Evolutionary conservation across 1,140 invertebrate genomes (phyloP).

Genomic region (Drosophila pachea): DNA sequence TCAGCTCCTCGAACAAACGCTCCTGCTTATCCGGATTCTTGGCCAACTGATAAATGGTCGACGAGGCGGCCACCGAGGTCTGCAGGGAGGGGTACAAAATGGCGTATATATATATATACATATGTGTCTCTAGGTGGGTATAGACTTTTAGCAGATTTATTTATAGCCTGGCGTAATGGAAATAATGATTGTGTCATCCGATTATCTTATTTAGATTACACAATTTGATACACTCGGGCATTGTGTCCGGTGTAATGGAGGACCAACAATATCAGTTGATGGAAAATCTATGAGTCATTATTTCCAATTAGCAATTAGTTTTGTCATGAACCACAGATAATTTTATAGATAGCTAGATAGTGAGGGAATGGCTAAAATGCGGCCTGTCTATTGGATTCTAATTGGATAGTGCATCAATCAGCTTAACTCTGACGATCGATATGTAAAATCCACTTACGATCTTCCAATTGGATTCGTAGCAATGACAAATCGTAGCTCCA

Average conservation of each 20-base stretch:
- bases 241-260: constrained; percentile 6
- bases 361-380: no score
- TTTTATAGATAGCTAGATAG: no score
- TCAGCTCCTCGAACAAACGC: constrained; percentile 85
- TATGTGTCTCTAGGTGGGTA: not conserved
- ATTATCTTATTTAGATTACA: constrained; percentile 7
- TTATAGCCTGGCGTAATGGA: constrained; percentile 2
- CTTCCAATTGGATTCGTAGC: no score
- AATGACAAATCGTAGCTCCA: no score
- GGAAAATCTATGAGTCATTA: not conserved
- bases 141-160: constrained; percentile 10
- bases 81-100: constrained; percentile 60
- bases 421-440: no score
- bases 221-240: not conserved
- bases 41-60: constrained; percentile 89
- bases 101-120: not conserved
- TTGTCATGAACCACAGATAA: no score
- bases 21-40: constrained; percentile 87
- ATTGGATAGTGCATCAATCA: no score
- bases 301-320: no score
- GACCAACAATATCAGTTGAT: not conserved
- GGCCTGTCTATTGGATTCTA: no score
- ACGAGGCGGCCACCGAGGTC: constrained; percentile 89
- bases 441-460: no score
- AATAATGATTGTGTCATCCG: constrained; percentile 9